These are phyloP conservation scores for Oxyura jamaicensis DNA, from an alignment of 2,113 vertebrate species.

Conservation along the genomic window DNA sequence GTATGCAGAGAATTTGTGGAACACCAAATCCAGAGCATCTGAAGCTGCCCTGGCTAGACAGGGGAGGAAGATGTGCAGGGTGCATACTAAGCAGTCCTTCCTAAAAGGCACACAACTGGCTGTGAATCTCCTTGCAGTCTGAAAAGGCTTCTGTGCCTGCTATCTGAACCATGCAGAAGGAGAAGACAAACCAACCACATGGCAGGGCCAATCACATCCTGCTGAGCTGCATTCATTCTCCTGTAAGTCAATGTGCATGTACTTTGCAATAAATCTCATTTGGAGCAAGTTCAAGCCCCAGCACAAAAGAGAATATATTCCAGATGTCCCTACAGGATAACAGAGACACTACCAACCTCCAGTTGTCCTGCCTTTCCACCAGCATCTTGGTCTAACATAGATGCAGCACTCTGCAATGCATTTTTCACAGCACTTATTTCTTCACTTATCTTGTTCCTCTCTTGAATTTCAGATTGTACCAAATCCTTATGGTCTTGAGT, in stretches of 20 bases:
- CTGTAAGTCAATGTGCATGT: background rate
- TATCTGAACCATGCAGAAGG: background rate
- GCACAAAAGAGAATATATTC: background rate
- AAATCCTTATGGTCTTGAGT: conserved; percentile 74
- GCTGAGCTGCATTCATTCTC: background rate
- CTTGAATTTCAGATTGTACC: conserved; percentile 80
- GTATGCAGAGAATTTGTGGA: too few species aligned
- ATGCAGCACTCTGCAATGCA: conserved; percentile 70
- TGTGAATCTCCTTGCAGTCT: background rate
- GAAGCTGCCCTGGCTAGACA: background rate
- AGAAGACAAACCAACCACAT: background rate
- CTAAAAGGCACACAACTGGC: background rate
- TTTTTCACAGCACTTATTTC: conserved; percentile 79
- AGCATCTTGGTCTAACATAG: conserved; percentile 62
- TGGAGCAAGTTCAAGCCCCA: background rate
- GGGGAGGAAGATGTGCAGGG: accelerated
- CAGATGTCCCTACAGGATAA: background rate
- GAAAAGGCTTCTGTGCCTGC: background rate
- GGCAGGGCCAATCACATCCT: background rate
- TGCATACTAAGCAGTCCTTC: background rate
- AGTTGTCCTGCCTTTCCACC: conserved; percentile 73
- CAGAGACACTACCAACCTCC: conserved; percentile 77
- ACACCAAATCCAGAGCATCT: background rate
- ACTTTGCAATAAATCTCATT: background rate
- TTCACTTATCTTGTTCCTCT: conserved; percentile 77